Base-by-base conservation (phyloP, 2,888 invertebrate genomes). In the Gibbula magus region DNA sequence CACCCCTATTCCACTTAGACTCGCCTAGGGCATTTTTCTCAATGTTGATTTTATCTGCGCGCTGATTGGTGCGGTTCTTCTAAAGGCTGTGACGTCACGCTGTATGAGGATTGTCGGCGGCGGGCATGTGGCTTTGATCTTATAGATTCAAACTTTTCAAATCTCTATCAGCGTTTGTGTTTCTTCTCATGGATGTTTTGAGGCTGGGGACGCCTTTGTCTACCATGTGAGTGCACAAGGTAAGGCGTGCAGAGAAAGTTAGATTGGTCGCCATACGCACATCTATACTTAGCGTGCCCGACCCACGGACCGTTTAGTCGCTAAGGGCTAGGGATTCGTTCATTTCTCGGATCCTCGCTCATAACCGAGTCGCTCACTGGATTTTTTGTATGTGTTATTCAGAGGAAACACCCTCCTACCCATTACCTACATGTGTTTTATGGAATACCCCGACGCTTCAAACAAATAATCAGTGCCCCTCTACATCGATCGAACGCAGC, bases 121-220 rank as follows among this genome's bases (percentile, higher is more conserved):
- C 89, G 86, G 89, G 89, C 89, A 89, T 88, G 88, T 88, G 88
- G 85, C 90, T 90, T 89, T 90, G 90, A 90, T 89, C 86, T 89
- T 86, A 82, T 86, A 84, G 82, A 88, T 91, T 88, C 88, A 90
- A 91, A 90, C 87, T 88, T 88, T 87, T 87, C 80, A 83, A 84
- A 84, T 81, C 81, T 83, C 51, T 76, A 76, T 79, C 80, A 77
- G 80, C 81, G 79, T 81, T 79, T 81, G 79, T 80, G 67, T 80
- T 70, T 35, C 76, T 80, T 70, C 53, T 51, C 75, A 75, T 75
- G 75, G 75, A 75, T 75, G 52, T 75, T 75, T 53, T 52, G 51
- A 75, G 53, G 75, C 53, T 52, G 51, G 75, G 75, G 22, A 18
- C 32, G 20, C 52, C 75, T 75, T 75, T 75, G 75, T 75, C 75